Evolutionary conservation across 2,113 vertebrate genomes (phyloP), one percentile per base, ranked within the genome.

Genomic region (Otis tarda): DNA sequence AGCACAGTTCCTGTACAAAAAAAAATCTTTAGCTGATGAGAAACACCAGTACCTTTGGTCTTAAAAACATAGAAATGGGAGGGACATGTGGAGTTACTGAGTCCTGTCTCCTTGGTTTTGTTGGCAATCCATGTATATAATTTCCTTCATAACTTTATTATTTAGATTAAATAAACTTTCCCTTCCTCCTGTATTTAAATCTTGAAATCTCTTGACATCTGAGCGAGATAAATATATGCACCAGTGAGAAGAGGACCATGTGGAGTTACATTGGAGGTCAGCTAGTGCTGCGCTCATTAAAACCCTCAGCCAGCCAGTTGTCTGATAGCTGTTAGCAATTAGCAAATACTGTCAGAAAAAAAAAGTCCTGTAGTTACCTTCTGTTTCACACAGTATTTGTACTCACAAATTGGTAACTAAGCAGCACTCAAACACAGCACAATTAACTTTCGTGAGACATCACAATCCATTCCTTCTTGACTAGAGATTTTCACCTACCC

Each of bases 81-180:
- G 41, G 55, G 35, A 61, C 5, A n/a, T 30, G 61, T 37, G 5
- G 7, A 79, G 13, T 35, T 78, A 78, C 12, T 20, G 28, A 60
- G 22, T 37, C 28, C 22, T 35, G 64, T 25, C 19, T 30, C n/a
- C 41, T 61, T 50, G 24, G 23, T 45, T 49, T 83, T 82, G 7
- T 27, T 85, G 33, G 14, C 25, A 52, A 35, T 3, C 4, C 3
- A 1, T 22, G 2, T 8, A 17, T 27, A 28, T 1, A 0, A 59
- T 65, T 87, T 77, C 35, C 14, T 68, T 87, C 19, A 61, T 78
- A 33, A 65, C 4, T 61, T 68, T 22, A n/a, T 7, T 50, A 35
- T 65, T 81, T 60, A 60, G 22, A 68, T 50, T 43, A 59, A 67
- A 8, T 21, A 64, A 78, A 61, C 0, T 30, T 77, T 77, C 14